Conservation (phyloP, 2,113 vertebrate genomes). For the Myanophis thanlyinensis region DNA sequence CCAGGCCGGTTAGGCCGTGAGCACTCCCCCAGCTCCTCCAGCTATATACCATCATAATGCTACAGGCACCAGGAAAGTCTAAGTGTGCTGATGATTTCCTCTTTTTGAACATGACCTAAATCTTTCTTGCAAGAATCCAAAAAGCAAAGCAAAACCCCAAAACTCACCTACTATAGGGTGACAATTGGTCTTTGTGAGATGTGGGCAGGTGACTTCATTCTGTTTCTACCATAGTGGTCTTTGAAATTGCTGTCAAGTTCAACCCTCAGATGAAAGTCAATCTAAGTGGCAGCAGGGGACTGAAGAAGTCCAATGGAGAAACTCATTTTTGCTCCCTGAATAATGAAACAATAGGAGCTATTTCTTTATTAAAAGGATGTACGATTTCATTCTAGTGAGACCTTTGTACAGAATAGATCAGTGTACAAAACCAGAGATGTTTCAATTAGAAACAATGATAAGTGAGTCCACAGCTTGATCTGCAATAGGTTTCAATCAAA, state of each 20-base stretch:
- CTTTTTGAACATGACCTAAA: conserved; percentile 15
- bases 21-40: too few species aligned
- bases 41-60: not conserved
- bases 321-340: not conserved
- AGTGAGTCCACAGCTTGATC: not conserved
- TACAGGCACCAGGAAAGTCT: not conserved
- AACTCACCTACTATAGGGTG: not conserved
- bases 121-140: not conserved
- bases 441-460: not conserved
- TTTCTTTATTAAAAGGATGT: not conserved
- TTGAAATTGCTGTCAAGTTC: conserved; percentile 32
- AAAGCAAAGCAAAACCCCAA: not conserved
- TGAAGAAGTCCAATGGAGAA: not conserved
- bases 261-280: conserved; percentile 10
- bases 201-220: conserved; percentile 15
- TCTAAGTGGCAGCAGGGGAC: not conserved
- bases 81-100: conserved; percentile 18
- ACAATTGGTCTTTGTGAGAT: conserved; percentile 19
- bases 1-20: too few species aligned
- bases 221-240: not conserved
- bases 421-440: too few species aligned
- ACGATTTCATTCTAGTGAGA: not conserved
- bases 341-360: not conserved
- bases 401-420: not conserved
- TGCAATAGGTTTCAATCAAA: not conserved